Evolutionary conservation across 2,888 invertebrate genomes (phyloP), one percentile per base, ranked within the genome.

Genomic region (Proisotoma minuta): DNA sequence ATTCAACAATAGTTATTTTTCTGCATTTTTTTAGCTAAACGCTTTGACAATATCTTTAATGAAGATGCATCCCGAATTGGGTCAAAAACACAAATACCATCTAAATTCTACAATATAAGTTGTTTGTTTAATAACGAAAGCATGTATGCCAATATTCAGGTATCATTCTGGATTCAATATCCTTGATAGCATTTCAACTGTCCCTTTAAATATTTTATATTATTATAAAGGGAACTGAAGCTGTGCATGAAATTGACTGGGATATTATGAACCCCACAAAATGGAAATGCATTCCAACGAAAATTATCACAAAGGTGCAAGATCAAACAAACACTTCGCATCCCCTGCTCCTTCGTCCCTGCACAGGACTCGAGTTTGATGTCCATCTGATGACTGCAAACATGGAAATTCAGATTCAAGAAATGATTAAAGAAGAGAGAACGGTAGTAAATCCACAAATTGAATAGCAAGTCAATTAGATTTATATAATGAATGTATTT

Each of bases 71-170:
- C 15, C n/a, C n/a, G n/a, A 34, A 34, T 10, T 34, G 34, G 8
- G 8, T 34, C 34, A 34, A 34, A 34, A 34, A 10, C 34, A 34
- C 15, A 15, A 8, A 34, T 34, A 15, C 34, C 8, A 15, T 15
- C 8, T 23, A 54, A 50, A 27, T 63, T 67, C 23, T 39, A 57
- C 10, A 61, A 63, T 10, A 54, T 70, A 1, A 62, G 68, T 3
- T 62, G 66, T 24, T n/a, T 70, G 10, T 70, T 66, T 40, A 66
- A 70, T 39, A 39, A 66, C 22, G 60, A 50, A 27, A 27, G 40
- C 3, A 58, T 66, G 15, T 66, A 62, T 59, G 64, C 64, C 3
- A 70, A 70, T 53, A 61, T 68, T 2, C 70, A 70, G 60, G 70
- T 67, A 57, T 22, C 12, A 57, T 52, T n/a, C n/a, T n/a, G n/a